These are phyloP conservation scores for Spilarctia lutea DNA, from an alignment of 2,888 invertebrate genomes.

Conservation along the genomic window DNA sequence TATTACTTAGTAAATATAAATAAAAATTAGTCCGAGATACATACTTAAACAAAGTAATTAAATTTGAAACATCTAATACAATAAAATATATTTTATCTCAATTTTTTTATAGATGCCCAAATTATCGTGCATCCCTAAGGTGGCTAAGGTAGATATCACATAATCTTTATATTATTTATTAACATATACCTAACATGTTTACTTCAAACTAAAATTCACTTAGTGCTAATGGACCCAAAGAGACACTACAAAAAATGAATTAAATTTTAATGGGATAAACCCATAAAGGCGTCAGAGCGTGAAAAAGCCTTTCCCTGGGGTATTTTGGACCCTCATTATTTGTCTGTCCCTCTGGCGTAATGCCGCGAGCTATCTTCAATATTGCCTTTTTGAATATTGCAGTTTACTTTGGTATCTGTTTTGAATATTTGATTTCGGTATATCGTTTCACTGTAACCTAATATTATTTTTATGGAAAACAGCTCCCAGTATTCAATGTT, in stretches of 20 bases:
- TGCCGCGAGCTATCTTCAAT: constrained; percentile 57
- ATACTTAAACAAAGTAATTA: neutral
- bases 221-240: constrained; percentile 25
- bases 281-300: constrained; percentile 62
- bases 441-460: constrained; percentile 31
- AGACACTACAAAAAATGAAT: constrained; percentile 54
- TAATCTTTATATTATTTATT: neutral
- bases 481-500: constrained; percentile 12
- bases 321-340: constrained; percentile 67
- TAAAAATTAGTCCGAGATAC: neutral
- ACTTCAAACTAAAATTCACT: constrained; percentile 23
- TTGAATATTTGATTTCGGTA: constrained; percentile 61
- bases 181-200: constrained; percentile 4
- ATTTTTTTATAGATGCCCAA: neutral
- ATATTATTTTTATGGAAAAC: constrained; percentile 27
- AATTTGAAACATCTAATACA: neutral
- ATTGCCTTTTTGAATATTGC: constrained; percentile 62
- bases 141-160: neutral
- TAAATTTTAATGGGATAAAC: constrained; percentile 71
- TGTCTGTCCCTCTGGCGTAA: constrained; percentile 62
- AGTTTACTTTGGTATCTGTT: constrained; percentile 58
- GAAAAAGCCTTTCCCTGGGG: constrained; percentile 62
- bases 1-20: neutral
- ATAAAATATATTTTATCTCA: too few species aligned
- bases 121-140: neutral